Evolutionary conservation across 2,797 vertebrate genomes (phyloP), one percentile per base, ranked within the genome.

Genomic region (Trichosurus vulpecula): DNA sequence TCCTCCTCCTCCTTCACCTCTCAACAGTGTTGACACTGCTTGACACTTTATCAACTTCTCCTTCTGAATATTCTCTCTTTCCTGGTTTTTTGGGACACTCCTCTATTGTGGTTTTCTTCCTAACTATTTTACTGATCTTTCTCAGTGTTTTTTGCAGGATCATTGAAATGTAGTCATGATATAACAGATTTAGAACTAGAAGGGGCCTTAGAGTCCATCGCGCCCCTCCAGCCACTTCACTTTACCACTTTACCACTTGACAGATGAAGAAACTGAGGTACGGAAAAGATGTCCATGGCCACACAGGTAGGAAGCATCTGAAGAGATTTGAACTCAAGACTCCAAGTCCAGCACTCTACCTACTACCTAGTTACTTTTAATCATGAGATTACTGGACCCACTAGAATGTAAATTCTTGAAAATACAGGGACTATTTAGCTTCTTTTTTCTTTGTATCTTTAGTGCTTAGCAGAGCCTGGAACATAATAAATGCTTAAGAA

Each of bases 401-500:
- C n/a, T 8, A 1, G n/a, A 41, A 47, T 47, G 19, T 35, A 41
- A 91, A 91, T 91, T 54, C 27, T 51, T 47, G 19, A 31, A 47
- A 35, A 47, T 4, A 55, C 53, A 58, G 10, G 54, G 6, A n/a
- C 14, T 81, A 92, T 52, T 51, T 90, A 35, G 81, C 55, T 51
- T 93, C 41, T 92, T n/a, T 41, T 31, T 87, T 31, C 90, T 91
- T 54, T 95, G n/a, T 51, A 16, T 93, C 27, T 55, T 90, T 14
- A n/a, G 2, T 47, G 19, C n/a, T 92, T 53, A 93, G 41, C 52
- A 0, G 6, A 47, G n/a, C 56, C 52, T 66, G 81, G 92, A 19
- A 1, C 91, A 93, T 81, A 93, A 66, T 52, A 91, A 94, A 61
- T 94, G 6, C 30, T 91, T 35, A 90, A 30, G 91, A 66, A 96